Base-by-base conservation (phyloP, 2,113 vertebrate genomes). In the Melanocharis versteri region DNA sequence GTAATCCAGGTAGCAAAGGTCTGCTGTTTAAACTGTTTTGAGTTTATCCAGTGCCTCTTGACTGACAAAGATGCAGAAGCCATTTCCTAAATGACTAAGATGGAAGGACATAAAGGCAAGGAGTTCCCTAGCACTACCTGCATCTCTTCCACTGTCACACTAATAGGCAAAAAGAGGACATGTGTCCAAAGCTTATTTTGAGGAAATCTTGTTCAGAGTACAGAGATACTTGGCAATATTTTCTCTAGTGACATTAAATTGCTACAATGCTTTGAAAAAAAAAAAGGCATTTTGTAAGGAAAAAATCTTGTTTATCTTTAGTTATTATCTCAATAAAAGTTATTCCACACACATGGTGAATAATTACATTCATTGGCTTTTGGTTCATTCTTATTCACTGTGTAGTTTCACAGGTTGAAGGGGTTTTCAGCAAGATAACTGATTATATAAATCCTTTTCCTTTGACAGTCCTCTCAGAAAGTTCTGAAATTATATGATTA, bases 401-500 rank as follows among this genome's bases (percentile, higher is more conserved):
- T 62, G 39, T 15, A 50, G 9, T 71, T 76, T 93, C 78, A 50
- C 30, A 83, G 33, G 47, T 75, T 89, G 48, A 94, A 93, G 65
- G 35, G 27, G 22, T 27, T 87, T 90, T 66, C 71, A 71, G 50
- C 40, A 91, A 93, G 27, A 75, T 26, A 90, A 62, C 35, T 91
- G 39, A 80, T 85, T 87, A 69, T 47, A 54, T 79, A 80, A 70
- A 93, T 71, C 45, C 39, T 64, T 58, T 85, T 35, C 20, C 53
- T 89, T 47, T 94, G 39, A 65, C 56, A 79, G 48, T 60, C 7
- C 10, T 50, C 66, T 93, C 64, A 57, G 44, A 87, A 92, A 95
- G 89, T 91, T 96, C 76, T 93, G 73, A 83, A 62, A 7, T 91
- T 84, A 19, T 45, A 76, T 81, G 26, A 95, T 75, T 91, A 94